Percentiles rank a stretch among this genome's conserved stretches.
Conservation (phyloP, 1,140 invertebrate genomes). For the Cardiocondyla obscurior region DNA sequence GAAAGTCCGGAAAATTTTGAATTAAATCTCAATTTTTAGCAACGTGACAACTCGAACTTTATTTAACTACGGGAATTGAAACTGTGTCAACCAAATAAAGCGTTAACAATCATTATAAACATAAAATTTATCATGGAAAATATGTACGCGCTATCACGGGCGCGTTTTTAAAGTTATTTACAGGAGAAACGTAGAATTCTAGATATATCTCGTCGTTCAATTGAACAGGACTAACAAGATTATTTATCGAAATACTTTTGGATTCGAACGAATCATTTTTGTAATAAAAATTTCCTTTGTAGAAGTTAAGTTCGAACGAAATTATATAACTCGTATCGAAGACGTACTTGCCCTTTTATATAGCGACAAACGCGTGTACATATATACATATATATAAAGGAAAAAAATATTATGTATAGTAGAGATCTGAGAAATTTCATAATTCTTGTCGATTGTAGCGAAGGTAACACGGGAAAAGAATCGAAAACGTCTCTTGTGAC, state of each 20-base stretch:
- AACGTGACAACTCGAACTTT: neutral
- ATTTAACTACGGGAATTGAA: neutral
- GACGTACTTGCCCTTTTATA: conserved; percentile 62
- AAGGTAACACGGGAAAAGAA: neutral
- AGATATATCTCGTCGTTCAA: conserved; percentile 31
- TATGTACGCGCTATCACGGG: neutral
- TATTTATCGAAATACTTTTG: conserved; percentile 26
- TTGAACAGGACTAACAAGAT: conserved; percentile 17
- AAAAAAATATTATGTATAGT: conserved; percentile 17
- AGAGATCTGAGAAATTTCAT: neutral
- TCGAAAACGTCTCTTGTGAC: conserved; percentile 40
- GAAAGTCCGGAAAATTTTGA: neutral
- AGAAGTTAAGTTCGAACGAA: conserved; percentile 17
- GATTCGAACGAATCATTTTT: conserved; percentile 55
- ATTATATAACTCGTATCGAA: conserved; percentile 58
- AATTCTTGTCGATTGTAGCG: neutral
- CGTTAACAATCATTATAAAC: conserved; percentile 2
- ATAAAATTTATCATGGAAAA: neutral
- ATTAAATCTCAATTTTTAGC: neutral
- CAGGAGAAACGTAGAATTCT: conserved; percentile 3
- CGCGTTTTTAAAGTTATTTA: conserved; percentile 9
- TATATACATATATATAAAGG: conserved; percentile 65
- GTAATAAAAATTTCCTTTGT: conserved; percentile 37
- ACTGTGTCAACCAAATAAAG: neutral
- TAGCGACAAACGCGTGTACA: conserved; percentile 64